A percentile compares a stretch with the other conserved stretches of the same genome.
phyloP scores from a whole-genome alignment of 2,113 vertebrate species.

The Cavia aperea region DNA sequence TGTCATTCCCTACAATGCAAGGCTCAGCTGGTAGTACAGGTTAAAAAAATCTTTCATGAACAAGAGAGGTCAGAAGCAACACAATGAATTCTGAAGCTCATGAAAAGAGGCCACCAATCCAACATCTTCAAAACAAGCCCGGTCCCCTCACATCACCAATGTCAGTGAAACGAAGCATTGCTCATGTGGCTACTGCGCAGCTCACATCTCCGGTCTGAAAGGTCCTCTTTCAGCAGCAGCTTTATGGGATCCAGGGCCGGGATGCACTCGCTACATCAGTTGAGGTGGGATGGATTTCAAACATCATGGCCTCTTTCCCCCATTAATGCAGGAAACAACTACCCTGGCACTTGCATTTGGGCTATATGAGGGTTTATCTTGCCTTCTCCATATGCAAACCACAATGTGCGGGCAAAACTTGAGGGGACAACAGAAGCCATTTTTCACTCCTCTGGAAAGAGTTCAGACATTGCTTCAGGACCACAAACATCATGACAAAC shows the following conservation, averaged over 20 bases:
- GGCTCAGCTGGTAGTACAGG: too few relatives aligned
- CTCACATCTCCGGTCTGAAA: slow-evolving; percentile 94
- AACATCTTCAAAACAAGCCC: too few relatives aligned
- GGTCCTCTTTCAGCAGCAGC: slow-evolving; percentile 91
- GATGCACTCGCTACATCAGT: slow-evolving; percentile 82
- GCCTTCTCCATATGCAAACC: slow-evolving; percentile 80
- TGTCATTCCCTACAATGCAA: too few relatives aligned
- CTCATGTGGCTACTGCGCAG: slow-evolving; percentile 88
- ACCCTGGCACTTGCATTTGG: slow-evolving; percentile 95
- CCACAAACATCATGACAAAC: slow-evolving; percentile 90
- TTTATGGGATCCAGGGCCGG: slow-evolving; percentile 84
- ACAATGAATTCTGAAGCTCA: too few relatives aligned
- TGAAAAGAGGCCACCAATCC: too few relatives aligned
- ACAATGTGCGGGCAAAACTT: slow-evolving; percentile 84
- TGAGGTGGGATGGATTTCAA: slow-evolving; percentile 86
- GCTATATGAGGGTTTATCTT: slow-evolving; percentile 90
- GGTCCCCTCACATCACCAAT: too few relatives aligned
- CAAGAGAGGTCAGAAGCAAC: too few relatives aligned
- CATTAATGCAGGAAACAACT: slow-evolving; percentile 89
- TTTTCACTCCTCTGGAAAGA: slow-evolving; percentile 87
- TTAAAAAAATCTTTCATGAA: too few relatives aligned
- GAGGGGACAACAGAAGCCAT: slow-evolving; percentile 89
- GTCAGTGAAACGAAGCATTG: slow-evolving; percentile 41
- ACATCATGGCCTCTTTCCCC: slow-evolving; percentile 91
- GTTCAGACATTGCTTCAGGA: slow-evolving; percentile 95